phyloP scores from a whole-genome alignment of 2,888 invertebrate genomes.

The Keiferia lycopersicella region DNA sequence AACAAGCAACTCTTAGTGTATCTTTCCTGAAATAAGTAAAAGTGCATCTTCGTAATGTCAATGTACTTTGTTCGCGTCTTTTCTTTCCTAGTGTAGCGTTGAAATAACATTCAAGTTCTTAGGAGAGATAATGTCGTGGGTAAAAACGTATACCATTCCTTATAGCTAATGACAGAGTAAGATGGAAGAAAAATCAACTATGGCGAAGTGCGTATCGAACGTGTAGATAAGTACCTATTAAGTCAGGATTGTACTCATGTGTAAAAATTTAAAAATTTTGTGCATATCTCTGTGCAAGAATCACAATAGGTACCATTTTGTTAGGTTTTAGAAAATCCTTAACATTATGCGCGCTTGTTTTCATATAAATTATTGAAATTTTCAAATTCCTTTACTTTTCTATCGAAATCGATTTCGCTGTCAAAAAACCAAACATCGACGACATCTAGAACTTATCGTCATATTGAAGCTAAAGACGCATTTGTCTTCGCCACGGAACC shows the following conservation, averaged over 20 bases:
- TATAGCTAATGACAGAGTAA: constrained; percentile 8
- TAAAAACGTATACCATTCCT: constrained; percentile 13
- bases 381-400: no score
- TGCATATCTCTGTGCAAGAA: no score
- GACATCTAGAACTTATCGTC: neutral
- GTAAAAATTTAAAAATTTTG: no score
- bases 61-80: neutral
- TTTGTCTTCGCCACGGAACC: neutral
- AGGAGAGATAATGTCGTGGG: constrained; percentile 14
- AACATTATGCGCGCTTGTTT: no score
- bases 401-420: no score
- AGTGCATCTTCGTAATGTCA: neutral
- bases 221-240: no score
- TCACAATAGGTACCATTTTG: no score
- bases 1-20: neutral
- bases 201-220: constrained; percentile 1
- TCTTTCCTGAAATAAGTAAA: constrained; percentile 1
- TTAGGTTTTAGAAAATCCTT: no score
- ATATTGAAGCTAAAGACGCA: neutral
- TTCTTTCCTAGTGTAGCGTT: constrained; percentile 12
- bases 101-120: constrained; percentile 8
- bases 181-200: constrained; percentile 17
- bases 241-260: no score
- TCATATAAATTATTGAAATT: no score
- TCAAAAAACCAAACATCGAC: no score